Evolutionary conservation across 2,888 invertebrate species (phyloP).

Genomic region (Spisula subtruncata): DNA sequence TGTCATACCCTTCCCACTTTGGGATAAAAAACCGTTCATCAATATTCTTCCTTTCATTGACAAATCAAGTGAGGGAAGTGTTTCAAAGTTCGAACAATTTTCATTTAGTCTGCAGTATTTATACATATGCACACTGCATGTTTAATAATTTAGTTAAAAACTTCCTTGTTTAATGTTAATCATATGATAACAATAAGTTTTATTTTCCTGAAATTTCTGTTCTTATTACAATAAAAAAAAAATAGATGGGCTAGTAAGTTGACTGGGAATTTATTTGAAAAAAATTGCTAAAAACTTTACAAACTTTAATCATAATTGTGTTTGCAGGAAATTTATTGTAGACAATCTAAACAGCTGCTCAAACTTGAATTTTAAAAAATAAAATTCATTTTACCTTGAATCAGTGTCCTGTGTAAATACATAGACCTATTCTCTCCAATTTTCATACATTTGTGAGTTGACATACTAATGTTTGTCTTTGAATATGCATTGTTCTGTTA

Average conservation of each 20-base stretch:
- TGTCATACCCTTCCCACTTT: too few relatives aligned
- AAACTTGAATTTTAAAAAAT: too few relatives aligned
- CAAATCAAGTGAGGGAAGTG: too few relatives aligned
- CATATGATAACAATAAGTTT: not conserved
- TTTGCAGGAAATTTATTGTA: too few relatives aligned
- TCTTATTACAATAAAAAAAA: not conserved
- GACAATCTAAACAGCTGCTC: too few relatives aligned
- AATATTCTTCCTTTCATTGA: too few relatives aligned
- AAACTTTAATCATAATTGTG: too few relatives aligned
- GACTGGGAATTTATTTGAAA: too few relatives aligned
- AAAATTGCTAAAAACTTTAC: too few relatives aligned
- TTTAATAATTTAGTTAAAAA: not conserved
- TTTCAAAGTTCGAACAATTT: too few relatives aligned
- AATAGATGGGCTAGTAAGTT: too few relatives aligned
- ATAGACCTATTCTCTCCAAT: not conserved
- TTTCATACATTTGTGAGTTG: not conserved
- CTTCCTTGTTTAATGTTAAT: not conserved
- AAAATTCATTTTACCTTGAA: not conserved
- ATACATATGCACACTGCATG: not conserved
- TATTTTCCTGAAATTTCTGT: not conserved
- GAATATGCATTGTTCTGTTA: constrained; percentile 3
- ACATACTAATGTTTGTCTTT: not conserved
- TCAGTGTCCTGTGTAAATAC: not conserved
- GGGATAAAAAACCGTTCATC: too few relatives aligned
- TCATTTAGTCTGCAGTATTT: not conserved